Evolutionary conservation across 2,113 vertebrate genomes (phyloP).

Genomic region (Caracal caracal): DNA sequence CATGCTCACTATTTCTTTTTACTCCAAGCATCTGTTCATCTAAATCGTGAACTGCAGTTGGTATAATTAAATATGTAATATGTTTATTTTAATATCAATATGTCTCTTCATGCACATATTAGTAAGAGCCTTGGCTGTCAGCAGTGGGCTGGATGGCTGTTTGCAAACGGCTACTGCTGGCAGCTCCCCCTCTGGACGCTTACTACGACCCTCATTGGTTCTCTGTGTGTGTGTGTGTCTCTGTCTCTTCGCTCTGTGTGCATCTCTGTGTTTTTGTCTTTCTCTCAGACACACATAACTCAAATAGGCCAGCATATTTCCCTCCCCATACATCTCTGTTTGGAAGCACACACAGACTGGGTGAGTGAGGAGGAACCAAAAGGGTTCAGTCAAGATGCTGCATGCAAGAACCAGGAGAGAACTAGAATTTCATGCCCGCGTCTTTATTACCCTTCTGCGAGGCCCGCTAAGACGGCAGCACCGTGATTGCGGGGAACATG

Average conservation of each 20-base stretch:
- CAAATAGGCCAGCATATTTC: not conserved
- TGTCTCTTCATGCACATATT: constrained; percentile 29
- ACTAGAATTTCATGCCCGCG: not conserved
- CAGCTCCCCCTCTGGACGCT: not conserved
- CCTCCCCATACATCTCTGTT: not conserved
- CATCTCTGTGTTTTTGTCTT: not conserved
- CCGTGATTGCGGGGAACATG: not conserved
- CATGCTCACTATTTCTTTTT: constrained; percentile 23
- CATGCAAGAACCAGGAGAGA: not conserved
- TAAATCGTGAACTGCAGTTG: constrained; percentile 30
- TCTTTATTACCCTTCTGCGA: not conserved
- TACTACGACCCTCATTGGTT: not conserved
- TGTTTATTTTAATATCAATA: constrained; percentile 62
- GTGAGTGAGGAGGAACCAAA: not conserved
- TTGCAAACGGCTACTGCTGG: not conserved
- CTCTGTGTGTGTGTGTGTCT: not conserved
- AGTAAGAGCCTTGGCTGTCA: constrained; percentile 36
- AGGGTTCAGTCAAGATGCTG: not conserved
- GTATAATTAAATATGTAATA: constrained; percentile 49
- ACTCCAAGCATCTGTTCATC: constrained; percentile 60
- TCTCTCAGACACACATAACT: not conserved
- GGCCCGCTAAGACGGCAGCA: not conserved
- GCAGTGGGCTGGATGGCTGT: not conserved
- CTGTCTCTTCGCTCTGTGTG: not conserved
- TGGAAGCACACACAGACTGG: not conserved